A percentile compares a stretch with the other conserved stretches of the same genome.
Evolutionary conservation across 2,797 vertebrate species (phyloP).

Genomic region (Centropyge bicolor): DNA sequence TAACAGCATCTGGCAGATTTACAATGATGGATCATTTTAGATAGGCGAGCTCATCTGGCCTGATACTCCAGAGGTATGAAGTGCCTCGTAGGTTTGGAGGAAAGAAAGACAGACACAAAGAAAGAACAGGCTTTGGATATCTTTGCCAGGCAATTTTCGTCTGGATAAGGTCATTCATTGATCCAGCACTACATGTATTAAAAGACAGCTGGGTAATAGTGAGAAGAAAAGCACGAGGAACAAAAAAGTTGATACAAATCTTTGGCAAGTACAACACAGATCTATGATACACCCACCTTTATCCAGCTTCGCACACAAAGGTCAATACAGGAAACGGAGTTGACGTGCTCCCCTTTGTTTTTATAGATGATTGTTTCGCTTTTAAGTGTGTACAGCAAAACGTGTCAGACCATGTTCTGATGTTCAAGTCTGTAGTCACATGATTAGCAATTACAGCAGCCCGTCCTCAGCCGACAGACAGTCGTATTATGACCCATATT

Average conservation of each 20-base stretch:
- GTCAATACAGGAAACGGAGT: neutral
- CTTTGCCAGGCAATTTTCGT: conserved; percentile 26
- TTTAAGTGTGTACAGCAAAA: neutral
- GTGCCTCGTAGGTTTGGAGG: conserved; percentile 57
- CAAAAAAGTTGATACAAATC: conserved; percentile 25
- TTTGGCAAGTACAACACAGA: neutral
- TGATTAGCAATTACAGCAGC: neutral
- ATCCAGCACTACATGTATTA: conserved; percentile 33
- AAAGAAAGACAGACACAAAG: conserved; percentile 32
- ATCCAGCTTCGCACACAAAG: conserved; percentile 12
- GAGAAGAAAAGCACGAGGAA: conserved; percentile 19
- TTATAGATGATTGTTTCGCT: neutral
- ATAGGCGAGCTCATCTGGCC: conserved; percentile 60
- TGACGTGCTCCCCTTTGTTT: neutral
- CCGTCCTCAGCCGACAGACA: too few species aligned
- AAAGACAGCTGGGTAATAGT: conserved; percentile 17
- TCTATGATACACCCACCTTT: conserved; percentile 16
- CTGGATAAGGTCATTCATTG: conserved; percentile 46
- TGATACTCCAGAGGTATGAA: conserved; percentile 63
- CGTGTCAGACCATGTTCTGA: neutral
- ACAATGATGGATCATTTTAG: conserved; percentile 72
- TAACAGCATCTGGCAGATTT: conserved; percentile 71
- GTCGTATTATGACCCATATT: too few species aligned
- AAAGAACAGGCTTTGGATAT: conserved; percentile 31
- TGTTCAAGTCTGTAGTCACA: neutral